Base-by-base conservation (phyloP, 2,113 vertebrate species). In the Myotis lucifugus region DNA sequence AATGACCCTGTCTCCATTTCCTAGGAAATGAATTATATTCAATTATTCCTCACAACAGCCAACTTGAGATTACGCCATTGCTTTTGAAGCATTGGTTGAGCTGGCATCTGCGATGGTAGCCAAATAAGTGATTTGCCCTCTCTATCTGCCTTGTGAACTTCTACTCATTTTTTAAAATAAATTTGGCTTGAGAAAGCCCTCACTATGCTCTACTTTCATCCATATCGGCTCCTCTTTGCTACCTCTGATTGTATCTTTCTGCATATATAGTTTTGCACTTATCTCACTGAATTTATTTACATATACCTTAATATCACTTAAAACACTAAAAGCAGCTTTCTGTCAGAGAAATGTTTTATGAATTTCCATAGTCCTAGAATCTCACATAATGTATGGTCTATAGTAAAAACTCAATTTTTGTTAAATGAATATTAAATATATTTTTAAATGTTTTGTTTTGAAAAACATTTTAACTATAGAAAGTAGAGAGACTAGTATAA, bases 21-120 rank as follows among this genome's bases (percentile, higher is more conserved):
- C 29, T 6, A 90, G 87, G 42, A 92, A 84, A 61, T 32, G 14
- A 42, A 54, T 73, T 67, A 42, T 19, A 87, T 46, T 69, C 23
- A 67, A 27, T 91, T 23, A 59, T 18, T 83, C n/a, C 42, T 86
- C 40, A 59, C 8, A 29, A 21, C 7, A 32, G 37, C 50, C 52
- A 77, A 21, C 17, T 76, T 64, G 77, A 78, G n/a, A 88, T 96
- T 88, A 98, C 2, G 98, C 97, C 29, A 0, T 76, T 5, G 95
- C 27, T 96, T 98, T 96, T 92, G 97, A 96, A 0, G 64, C 23
- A 42, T 37, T 72, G 40, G 95, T 91, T 0, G 99, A 98, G 1
- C 98, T 98, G 8, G 99, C 98, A 61, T 99, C 99, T 8, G 99
- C 98, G 54, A 99, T 98, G 0, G 99, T 99, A 15, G 99, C 99